Conservation (phyloP, 2,888 invertebrate genomes). For the Bombyx huttoni region DNA sequence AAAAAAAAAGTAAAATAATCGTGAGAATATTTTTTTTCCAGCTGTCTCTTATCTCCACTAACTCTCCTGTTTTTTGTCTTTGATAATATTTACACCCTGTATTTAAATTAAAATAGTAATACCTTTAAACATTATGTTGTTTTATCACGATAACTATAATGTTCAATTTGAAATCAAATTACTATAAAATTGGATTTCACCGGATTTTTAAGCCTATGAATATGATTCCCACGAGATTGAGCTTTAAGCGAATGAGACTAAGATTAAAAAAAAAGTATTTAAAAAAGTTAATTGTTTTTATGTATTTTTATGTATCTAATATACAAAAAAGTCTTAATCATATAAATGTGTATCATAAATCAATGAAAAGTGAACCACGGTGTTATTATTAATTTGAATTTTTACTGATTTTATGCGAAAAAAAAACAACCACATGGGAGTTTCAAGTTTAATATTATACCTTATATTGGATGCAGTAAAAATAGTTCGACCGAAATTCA, state of each 20-base stretch:
- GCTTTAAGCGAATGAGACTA: slow-evolving; percentile 51
- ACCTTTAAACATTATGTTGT: no score
- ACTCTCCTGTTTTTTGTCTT: no score
- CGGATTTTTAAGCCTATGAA: not conserved
- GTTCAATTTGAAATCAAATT: no score
- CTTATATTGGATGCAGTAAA: not conserved
- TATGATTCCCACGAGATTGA: slow-evolving; percentile 24
- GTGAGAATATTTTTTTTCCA: no score
- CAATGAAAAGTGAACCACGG: not conserved
- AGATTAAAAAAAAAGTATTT: slow-evolving; percentile 13
- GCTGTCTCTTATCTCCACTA: no score
- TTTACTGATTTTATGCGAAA: no score
- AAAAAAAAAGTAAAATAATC: no score
- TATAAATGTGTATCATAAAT: not conserved
- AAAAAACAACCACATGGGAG: not conserved
- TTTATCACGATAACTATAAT: no score
- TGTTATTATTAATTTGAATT: no score
- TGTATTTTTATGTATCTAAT: slow-evolving; percentile 10
- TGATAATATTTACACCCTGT: no score
- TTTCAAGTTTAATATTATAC: not conserved
- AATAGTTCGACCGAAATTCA: not conserved
- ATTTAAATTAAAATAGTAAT: no score
- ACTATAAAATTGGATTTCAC: no score
- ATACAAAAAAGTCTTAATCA: not conserved
- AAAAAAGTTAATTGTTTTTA: slow-evolving; percentile 10